Evolutionary conservation across 2,797 vertebrate species (phyloP), one percentile per base, ranked within the genome.

Genomic region (Intellagama lesueurii): DNA sequence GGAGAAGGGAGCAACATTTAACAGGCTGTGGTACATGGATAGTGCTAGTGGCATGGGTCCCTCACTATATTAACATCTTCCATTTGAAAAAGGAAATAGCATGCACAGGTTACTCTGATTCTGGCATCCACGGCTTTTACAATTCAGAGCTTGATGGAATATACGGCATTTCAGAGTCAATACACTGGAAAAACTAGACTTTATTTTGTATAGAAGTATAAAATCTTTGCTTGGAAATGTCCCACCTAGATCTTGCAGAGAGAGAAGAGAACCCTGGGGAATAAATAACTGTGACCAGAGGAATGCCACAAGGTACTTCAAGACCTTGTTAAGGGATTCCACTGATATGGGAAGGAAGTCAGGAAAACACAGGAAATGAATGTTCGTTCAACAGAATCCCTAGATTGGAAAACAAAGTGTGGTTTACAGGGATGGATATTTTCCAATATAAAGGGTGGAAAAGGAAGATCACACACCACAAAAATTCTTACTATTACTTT

Each of bases 1-100:
- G 92, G 94, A 94, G 92, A 95, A 95, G 77, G n/a, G 44, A n/a
- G 94, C n/a, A 94, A 0, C 40, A 79, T 94, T 95, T 91, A 88
- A 93, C 93, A 70, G 85, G 90, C 2, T 0, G 70, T 17, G 92
- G 1, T 0, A 77, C 11, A 78, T 47, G n/a, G 26, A 69, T n/a
- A 56, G 89, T 66, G 4, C 52, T 88, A 92, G 90, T 16, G 87
- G 90, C 73, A 87, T 88, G 79, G 49, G 1, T 28, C 87, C 32
- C 89, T 72, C 49, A 64, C 7, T 44, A 87, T 73, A 0, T 0
- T 5, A 30, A 56, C 22, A 73, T 47, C 12, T 86, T 90, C 90
- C 79, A 70, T 89, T 77, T 5, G 0, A 0, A 69, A 72, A 75
- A 47, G 90, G 35, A 86, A 70, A 35, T n/a, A 28, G 0, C 24